Evolutionary conservation across 2,113 vertebrate species (phyloP).

Genomic region (Dolichotis patagonum): DNA sequence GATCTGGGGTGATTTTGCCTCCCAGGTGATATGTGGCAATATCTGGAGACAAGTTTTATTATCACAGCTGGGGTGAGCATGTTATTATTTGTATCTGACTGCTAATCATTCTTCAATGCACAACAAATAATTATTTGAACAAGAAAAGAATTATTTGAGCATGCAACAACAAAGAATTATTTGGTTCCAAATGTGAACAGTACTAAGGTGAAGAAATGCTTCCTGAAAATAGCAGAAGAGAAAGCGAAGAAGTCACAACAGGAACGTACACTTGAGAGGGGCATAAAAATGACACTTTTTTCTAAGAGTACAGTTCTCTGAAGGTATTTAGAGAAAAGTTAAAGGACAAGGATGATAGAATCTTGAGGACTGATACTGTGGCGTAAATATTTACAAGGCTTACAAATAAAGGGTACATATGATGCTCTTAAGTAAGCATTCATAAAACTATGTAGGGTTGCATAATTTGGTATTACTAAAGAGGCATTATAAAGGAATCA

Average conservation of each 20-base stretch:
- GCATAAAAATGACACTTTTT: background rate
- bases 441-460: background rate
- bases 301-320: background rate
- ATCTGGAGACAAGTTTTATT: background rate
- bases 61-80: background rate
- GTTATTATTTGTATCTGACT: background rate
- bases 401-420: constrained; percentile 18
- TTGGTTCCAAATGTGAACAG: constrained; percentile 1
- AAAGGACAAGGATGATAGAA: background rate
- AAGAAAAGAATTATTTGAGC: background rate
- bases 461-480: background rate
- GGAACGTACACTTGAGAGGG: background rate
- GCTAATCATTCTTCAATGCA: background rate
- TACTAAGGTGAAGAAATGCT: background rate
- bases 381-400: background rate
- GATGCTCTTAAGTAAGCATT: constrained; percentile 15
- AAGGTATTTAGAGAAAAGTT: background rate
- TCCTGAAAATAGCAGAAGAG: background rate
- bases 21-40: constrained; percentile 24
- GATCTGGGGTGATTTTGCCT: background rate
- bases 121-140: background rate
- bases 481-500: background rate
- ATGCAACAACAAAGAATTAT: constrained; percentile 15
- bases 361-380: background rate
- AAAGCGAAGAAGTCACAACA: background rate